Percentiles rank a stretch among this genome's conserved stretches.
These are phyloP conservation scores for Candoia aspera DNA, from an alignment of 2,113 vertebrate genomes.

Conservation along the genomic window DNA sequence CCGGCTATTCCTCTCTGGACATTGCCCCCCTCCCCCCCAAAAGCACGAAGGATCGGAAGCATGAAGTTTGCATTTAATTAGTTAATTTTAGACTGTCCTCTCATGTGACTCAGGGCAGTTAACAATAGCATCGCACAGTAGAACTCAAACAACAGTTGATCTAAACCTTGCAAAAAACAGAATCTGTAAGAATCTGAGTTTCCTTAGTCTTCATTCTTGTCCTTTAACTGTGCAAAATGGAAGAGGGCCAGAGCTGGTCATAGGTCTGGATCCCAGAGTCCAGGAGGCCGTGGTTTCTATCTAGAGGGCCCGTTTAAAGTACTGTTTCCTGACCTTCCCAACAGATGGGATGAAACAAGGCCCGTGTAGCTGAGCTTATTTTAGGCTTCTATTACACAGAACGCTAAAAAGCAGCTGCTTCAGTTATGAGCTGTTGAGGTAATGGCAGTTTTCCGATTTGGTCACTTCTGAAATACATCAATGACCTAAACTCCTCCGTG, in stretches of 20 bases:
- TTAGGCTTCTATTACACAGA: conserved; percentile 77
- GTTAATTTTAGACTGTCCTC: too few species aligned
- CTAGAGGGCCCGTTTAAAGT: not conserved
- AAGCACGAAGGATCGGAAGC: too few species aligned
- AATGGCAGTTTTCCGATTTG: conserved; percentile 88
- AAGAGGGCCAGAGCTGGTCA: not conserved
- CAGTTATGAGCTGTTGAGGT: conserved; percentile 82
- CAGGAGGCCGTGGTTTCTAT: not conserved
- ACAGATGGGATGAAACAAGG: conserved; percentile 47
- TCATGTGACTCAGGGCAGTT: too few species aligned
- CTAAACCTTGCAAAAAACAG: too few species aligned
- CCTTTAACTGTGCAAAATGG: too few species aligned
- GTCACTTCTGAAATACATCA: conserved; percentile 94
- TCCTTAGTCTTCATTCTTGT: too few species aligned
- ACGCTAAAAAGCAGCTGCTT: conserved; percentile 81
- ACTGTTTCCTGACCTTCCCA: not conserved
- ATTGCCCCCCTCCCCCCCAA: too few species aligned
- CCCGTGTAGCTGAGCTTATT: conserved; percentile 63
- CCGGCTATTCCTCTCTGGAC: too few species aligned
- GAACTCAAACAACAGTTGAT: too few species aligned
- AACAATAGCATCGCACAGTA: too few species aligned
- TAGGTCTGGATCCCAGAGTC: not conserved
- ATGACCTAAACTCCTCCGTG: conserved; percentile 92
- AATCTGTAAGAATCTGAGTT: too few species aligned
- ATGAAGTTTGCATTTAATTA: too few species aligned